phyloP scores from a whole-genome alignment of 2,797 vertebrate species.

The Borostomias antarcticus region DNA sequence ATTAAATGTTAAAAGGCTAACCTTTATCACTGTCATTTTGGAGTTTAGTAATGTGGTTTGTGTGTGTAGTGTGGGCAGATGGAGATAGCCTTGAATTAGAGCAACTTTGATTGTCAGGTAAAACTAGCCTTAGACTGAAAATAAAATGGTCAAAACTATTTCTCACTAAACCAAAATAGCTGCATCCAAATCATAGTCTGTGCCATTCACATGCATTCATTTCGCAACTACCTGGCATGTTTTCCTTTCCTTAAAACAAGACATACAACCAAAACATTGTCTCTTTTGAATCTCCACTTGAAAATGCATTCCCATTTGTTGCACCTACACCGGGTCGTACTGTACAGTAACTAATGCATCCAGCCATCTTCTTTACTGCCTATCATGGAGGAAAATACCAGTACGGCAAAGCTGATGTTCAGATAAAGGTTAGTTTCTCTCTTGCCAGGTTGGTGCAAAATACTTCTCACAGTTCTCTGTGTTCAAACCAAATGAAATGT shows the following conservation, averaged over 20 bases:
- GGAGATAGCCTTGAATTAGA: slow-evolving; percentile 24
- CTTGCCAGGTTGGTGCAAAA: slow-evolving; percentile 29
- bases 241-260: not conserved
- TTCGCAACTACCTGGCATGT: not conserved
- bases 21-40: slow-evolving; percentile 59
- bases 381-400: slow-evolving; percentile 37
- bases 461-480: slow-evolving; percentile 24
- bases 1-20: slow-evolving; percentile 60
- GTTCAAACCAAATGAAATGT: slow-evolving; percentile 45
- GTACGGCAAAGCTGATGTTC: slow-evolving; percentile 46
- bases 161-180: not conserved
- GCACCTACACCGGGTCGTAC: not conserved
- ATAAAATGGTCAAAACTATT: slow-evolving; percentile 5
- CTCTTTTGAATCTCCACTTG: not conserved
- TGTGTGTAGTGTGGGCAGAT: slow-evolving; percentile 39
- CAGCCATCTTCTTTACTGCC: slow-evolving; percentile 19
- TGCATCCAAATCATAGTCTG: slow-evolving; percentile 21
- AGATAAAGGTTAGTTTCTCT: slow-evolving; percentile 53
- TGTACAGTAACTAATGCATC: slow-evolving; percentile 47
- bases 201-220: not conserved
- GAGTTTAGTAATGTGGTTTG: slow-evolving; percentile 52
- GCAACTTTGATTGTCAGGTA: slow-evolving; percentile 41
- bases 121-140: slow-evolving; percentile 14
- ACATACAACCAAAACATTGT: not conserved
- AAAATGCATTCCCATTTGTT: slow-evolving; percentile 27